A percentile compares a stretch with the other conserved stretches of the same genome.
phyloP scores from a whole-genome alignment of 2,113 vertebrate species.

The Theropithecus gelada region DNA sequence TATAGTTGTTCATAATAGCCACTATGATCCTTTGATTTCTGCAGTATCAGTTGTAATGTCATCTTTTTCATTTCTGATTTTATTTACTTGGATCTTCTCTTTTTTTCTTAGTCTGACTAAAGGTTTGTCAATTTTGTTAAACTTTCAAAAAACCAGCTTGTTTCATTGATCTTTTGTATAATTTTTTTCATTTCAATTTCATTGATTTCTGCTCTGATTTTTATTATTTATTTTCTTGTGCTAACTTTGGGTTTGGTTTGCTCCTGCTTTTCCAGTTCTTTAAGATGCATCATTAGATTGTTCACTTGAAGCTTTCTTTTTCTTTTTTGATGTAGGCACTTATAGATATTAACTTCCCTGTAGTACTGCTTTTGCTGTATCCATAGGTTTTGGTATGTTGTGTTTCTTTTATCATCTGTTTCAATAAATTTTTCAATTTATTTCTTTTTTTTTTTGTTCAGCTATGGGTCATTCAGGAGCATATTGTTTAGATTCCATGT shows the following conservation, averaged over 20 bases:
- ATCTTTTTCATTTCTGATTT: not conserved
- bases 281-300: not conserved
- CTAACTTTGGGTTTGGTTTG: not conserved
- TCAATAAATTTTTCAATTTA: not conserved
- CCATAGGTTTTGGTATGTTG: not conserved
- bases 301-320: not conserved
- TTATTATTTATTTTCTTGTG: not conserved
- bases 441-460: not conserved
- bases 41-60: not conserved
- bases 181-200: not conserved
- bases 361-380: not conserved
- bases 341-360: not conserved
- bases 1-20: not conserved
- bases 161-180: not conserved
- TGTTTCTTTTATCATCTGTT: not conserved
- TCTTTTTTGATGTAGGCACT: no score
- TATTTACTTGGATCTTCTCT: not conserved
- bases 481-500: not conserved
- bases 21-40: not conserved
- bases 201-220: not conserved
- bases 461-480: not conserved
- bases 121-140: not conserved
- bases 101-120: not conserved
- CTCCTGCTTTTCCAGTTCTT: not conserved
- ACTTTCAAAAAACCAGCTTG: not conserved